Evolutionary conservation across 1,140 invertebrate genomes (phyloP), one percentile per base, ranked within the genome.

Genomic region (Aphelinus atriplicis): DNA sequence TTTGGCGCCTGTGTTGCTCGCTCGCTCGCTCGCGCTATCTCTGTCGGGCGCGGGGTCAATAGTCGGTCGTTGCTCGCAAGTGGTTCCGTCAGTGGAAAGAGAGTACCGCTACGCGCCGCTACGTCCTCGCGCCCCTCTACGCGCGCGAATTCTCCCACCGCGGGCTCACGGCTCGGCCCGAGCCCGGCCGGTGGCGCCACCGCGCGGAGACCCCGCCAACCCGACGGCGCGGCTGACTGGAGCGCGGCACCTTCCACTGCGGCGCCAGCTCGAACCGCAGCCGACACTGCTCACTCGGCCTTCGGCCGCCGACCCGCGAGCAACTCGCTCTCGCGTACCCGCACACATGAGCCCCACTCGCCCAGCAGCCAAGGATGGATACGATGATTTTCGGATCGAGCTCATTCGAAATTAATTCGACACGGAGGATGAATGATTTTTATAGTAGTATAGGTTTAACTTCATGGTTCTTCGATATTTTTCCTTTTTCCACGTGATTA

Each of bases 41-140:
- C 62, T 51, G 55, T 1, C 9, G 48, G 47, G 2, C 77, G 71
- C 81, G 84, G 81, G 85, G 86, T 88, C 84, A 88, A 87, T 84
- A 85, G 80, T 85, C 85, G 82, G 79, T 78, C 81, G 81, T 82
- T 80, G 83, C 80, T 82, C 78, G 83, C 83, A 82, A 84, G 81
- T 84, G 79, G 77, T 81, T 83, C 78, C 78, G 78, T 78, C 80
- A 73, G 74, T 73, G 78, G 81, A 82, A 80, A 84, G 82, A 84
- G 84, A 87, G 82, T 88, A 88, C 87, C 87, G 87, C 86, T 88
- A 88, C 84, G 80, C 81, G 79, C 82, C 82, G 82, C 85, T 85
- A 82, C 81, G 80, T 84, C 79, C 81, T 79, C 81, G 75, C 78
- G 64, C 76, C 55, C 68, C 63, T 65, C 72, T 67, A 45, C 71